phyloP scores from a whole-genome alignment of 2,797 vertebrate species.

The Danio tinwini region DNA sequence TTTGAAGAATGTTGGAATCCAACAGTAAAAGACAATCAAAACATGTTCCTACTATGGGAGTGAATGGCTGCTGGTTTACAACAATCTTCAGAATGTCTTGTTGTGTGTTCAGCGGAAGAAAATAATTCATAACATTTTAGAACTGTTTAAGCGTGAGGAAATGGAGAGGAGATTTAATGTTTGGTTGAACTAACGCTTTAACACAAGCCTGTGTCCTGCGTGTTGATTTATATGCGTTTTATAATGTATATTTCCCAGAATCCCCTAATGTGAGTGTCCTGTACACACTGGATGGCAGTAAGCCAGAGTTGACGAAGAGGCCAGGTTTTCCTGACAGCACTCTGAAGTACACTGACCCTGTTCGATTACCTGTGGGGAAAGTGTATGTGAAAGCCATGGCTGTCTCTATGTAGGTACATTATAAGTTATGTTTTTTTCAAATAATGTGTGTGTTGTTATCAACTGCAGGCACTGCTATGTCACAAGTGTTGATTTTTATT shows the following conservation, averaged over 20 bases:
- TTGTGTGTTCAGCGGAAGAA: no score
- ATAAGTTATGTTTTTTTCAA: not conserved
- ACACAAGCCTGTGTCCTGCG: not conserved
- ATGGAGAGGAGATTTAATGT: no score
- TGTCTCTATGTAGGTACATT: constrained; percentile 77
- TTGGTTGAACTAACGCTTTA: no score
- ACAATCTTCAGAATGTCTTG: no score
- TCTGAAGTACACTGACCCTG: constrained; percentile 81
- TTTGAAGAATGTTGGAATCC: no score
- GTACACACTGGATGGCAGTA: constrained; percentile 91
- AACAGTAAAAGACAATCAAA: no score
- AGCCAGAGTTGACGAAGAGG: constrained; percentile 77
- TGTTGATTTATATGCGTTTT: not conserved
- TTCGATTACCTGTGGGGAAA: constrained; percentile 85
- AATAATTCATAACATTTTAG: no score
- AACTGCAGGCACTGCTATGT: not conserved
- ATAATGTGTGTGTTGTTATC: not conserved
- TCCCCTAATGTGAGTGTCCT: constrained; percentile 82
- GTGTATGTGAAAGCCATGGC: constrained; percentile 86
- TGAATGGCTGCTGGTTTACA: no score
- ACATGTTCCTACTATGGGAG: no score
- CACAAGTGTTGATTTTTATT: not conserved
- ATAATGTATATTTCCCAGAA: constrained; percentile 71
- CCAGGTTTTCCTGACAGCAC: constrained; percentile 73
- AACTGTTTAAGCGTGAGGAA: no score